Evolutionary conservation across 2,888 invertebrate genomes (phyloP), one percentile per base, ranked within the genome.

Genomic region (Arenicola marina): DNA sequence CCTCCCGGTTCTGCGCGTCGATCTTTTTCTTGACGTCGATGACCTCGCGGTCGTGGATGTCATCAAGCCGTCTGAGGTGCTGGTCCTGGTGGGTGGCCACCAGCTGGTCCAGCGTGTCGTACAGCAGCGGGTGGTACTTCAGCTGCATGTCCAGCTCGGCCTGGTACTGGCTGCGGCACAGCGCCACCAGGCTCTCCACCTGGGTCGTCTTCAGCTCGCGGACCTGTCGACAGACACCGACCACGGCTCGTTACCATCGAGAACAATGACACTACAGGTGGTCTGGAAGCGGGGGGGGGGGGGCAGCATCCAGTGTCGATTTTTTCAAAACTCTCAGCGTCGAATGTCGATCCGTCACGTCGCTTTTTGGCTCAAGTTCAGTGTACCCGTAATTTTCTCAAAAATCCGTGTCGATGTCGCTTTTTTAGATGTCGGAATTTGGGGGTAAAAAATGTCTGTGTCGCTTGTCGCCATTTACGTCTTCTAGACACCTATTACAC

Each of bases 1-100:
- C 95, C 74, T 91, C 92, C 71, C 93, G 89, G 66, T 93, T 89
- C 63, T 90, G 89, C 62, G 89, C 89, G 74, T 94, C 92, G 72
- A 95, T 85, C 77, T 90, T 89, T 75, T 91, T 89, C 88, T 93
- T 83, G 59, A 84, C 72, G 51, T 81, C 79, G 21, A 71, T 71
- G 4, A 83, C 82, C 67, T 84, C 84, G 60, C 78, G 79, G 65
- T 79, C 78, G 68, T 81, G 78, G 18, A 80, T 75, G 26, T 65
- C 66, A 38, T 65, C 66, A 32, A 70, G 58, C 33, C 33, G 44
- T 18, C 55, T 53, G 38, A 68, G 26, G 53, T 66, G 63, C 18
- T 38, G 38, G 11, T 11, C 11, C 18, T 18, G 11, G 18, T 11
- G 18, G 11, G 38, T 15, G 18, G 38, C 38, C 11, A 46, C 46